Evolutionary conservation across 2,113 vertebrate species (phyloP), one percentile per base, ranked within the genome.

Genomic region (Tachuris rubrigastra): DNA sequence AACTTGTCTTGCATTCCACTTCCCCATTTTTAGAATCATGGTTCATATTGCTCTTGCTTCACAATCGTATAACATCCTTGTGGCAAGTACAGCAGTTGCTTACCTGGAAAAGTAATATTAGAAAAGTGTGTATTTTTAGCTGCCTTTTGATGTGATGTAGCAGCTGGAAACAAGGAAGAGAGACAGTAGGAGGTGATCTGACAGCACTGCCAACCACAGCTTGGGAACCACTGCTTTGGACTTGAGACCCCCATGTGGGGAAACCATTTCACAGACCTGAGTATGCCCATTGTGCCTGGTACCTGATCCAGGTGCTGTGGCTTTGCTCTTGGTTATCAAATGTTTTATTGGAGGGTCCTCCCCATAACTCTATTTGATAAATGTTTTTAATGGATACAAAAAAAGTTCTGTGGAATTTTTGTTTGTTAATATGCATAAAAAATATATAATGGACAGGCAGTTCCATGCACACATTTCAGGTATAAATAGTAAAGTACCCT

Each of bases 21-120:
- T 87, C 37, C 56, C 85, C 89, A 49, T 90, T 96, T 96, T 94
- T 96, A 96, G 94, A 93, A 78, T 85, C 65, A 2, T 55, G 60
- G 72, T 95, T 96, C 89, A 52, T 85, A 59, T 85, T 84, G 71
- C 90, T 86, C 44, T 74, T 76, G 74, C 84, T 90, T 95, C 81
- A 96, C 95, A 97, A 92, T 96, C 89, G 12, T 92, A 2, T 82
- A 95, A 95, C 93, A 95, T 96, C 92, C 92, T 85, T 91, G 94
- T 96, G 93, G 89, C 84, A 82, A 90, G 79, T 90, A 86, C 92
- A 96, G 93, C 96, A 96, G 78, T 97, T 96, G 92, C 97, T 97
- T 97, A 97, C 97, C 97, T 97, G 97, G 97, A 97, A 97, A 96
- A 96, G 95, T 97, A 97, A 97, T 97, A 97, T 96, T 97, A 97